These are phyloP conservation scores for Prolemur simus DNA, from an alignment of 2,113 vertebrate genomes.

Conservation along the genomic window DNA sequence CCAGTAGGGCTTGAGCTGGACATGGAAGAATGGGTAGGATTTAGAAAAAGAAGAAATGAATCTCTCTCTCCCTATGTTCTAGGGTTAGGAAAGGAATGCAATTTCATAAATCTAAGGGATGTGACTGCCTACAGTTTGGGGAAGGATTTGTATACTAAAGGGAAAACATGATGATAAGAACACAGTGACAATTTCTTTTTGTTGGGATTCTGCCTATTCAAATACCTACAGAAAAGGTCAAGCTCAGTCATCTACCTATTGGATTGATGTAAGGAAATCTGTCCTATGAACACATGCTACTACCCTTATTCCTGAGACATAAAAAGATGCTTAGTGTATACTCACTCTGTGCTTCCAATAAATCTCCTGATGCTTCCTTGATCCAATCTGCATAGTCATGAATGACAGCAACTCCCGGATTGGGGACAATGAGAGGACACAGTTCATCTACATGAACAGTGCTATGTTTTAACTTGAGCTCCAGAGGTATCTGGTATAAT, in stretches of 20 bases:
- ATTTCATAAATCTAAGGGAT: background rate
- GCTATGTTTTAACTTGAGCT: conserved; percentile 93
- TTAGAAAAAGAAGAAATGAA: conserved; percentile 12
- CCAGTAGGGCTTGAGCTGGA: background rate
- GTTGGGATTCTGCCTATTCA: background rate
- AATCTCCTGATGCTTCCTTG: conserved; percentile 74
- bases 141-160: background rate
- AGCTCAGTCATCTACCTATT: background rate
- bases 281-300: background rate
- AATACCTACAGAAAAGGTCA: background rate
- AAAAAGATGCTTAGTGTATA: background rate
- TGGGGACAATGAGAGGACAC: conserved; percentile 90
- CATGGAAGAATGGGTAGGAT: background rate
- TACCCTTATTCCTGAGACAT: background rate
- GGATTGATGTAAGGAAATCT: background rate
- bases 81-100: background rate
- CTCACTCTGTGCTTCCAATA: conserved; percentile 83
- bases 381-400: conserved; percentile 94
- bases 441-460: conserved; percentile 84
- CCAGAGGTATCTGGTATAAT: conserved; percentile 89
- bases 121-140: background rate
- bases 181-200: background rate
- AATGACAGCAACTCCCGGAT: conserved; percentile 88
- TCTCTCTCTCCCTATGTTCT: background rate
- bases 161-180: background rate